Conservation (phyloP, 2,113 vertebrate genomes). For the Barbus barbus region DNA sequence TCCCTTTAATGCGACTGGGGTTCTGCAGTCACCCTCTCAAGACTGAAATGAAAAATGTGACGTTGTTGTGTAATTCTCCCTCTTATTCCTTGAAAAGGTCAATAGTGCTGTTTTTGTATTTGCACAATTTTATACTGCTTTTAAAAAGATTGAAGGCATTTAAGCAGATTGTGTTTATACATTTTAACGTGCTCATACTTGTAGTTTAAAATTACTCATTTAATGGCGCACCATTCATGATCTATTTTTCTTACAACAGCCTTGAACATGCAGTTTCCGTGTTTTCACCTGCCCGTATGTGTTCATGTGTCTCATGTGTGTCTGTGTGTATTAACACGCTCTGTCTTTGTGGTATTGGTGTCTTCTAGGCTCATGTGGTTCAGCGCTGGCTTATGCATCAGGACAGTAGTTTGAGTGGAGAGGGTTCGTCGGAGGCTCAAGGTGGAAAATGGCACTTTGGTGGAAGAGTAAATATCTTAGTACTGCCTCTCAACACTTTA, state of each 20-base stretch:
- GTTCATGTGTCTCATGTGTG: background rate
- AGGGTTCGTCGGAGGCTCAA: slow-evolving; percentile 39
- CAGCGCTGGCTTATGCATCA: slow-evolving; percentile 56
- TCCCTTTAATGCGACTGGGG: slow-evolving; percentile 27
- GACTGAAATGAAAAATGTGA: background rate
- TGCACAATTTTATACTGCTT: background rate
- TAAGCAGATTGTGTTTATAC: background rate
- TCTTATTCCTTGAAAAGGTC: background rate
- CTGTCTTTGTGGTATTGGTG: slow-evolving; percentile 44
- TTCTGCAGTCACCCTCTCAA: slow-evolving; percentile 18
- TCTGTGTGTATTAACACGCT: slow-evolving; percentile 17
- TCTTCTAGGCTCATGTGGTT: slow-evolving; percentile 59
- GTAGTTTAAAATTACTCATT: background rate
- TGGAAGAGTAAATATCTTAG: slow-evolving; percentile 63
- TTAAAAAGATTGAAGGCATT: background rate
- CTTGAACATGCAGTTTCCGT: background rate
- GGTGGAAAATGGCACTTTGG: slow-evolving; percentile 56
- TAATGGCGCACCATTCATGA: background rate
- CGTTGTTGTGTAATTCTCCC: slow-evolving; percentile 3
- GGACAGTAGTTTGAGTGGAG: slow-evolving; percentile 57
- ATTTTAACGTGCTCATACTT: background rate
- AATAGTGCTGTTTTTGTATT: background rate
- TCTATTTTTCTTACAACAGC: background rate
- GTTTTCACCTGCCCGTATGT: slow-evolving; percentile 8
- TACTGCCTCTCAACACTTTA: slow-evolving; percentile 45